Base-by-base conservation (phyloP, 2,888 invertebrate species). In the Hemaris fuciformis region DNA sequence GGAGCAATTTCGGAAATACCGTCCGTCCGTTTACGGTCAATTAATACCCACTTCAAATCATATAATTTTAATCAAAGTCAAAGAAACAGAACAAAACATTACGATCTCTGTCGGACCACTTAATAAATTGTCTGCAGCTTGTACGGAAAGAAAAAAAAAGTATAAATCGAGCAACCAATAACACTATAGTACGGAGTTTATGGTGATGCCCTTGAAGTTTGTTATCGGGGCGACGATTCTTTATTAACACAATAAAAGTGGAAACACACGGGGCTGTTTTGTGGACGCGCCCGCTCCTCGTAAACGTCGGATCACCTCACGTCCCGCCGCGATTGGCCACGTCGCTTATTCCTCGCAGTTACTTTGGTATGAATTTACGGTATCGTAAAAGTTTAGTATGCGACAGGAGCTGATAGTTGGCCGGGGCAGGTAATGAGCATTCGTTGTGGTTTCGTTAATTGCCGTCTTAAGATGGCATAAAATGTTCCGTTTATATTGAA, bases 151-250 rank as follows among this genome's bases (percentile, higher is more conserved):
- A 77, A 79, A 83, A 85, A 84, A 85, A 84, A 82, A 77, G 74
- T 65, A 84, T 86, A 87, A 86, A 87, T 84, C 83, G 84, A 83
- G 78, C 82, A 80, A 82, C 88, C 87, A 89, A 89, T 90, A 89
- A 89, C 90, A 88, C 79, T 89, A 89, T 88, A 88, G 85, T 84
- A 79, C 74, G 75, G 83, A 77, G 88, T 90, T 89, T 89, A 91
- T 88, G 88, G 79, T 81, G 84, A 84, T 84, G 86, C 81, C 88
- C 86, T 87, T 85, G 85, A 81, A 81, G 81, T 74, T 76, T 79
- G 84, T 87, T 85, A 87, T 86, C 87, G 84, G 76, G 63, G 77
- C 81, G 84, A 83, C 82, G 86, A 86, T 86, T 86, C 83, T 89
- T 89, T 88, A 87, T 87, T 83, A 84, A 83, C 81, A 84, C 84